Evolutionary conservation across 2,113 vertebrate species (phyloP), one percentile per base, ranked within the genome.

Genomic region (Blennius ocellaris): DNA sequence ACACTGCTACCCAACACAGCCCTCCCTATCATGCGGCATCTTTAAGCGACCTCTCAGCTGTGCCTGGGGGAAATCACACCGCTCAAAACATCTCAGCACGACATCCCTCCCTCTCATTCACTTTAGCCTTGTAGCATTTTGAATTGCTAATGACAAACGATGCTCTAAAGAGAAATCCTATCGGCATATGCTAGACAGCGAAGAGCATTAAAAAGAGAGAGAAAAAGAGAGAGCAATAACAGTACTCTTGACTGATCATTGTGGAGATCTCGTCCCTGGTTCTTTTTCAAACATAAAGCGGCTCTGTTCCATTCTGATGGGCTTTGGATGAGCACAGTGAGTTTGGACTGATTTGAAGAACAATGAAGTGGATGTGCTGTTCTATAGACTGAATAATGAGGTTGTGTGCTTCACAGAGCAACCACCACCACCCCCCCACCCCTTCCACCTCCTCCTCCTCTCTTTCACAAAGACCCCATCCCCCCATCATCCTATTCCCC

Each of bases 371-470:
- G 90, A 90, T 92, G 89, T 89, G 90, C 82, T 90, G 90, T 92
- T 92, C 90, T 92, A 92, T 93, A 92, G 92, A 92, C 87, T 92
- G 90, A 93, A 93, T 92, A 92, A 93, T 93, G 91, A 92, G 91
- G 91, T 92, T 93, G 90, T 91, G 90, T 91, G 91, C 88, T 91
- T 90, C 90, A 93, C 76, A 93, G 89, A 93, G 81, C 87, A 87
- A 50, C 69, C 77, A 70, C 8, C 64, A 53, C 58, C 68, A 44
- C 47, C 48, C 7, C 3, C 17, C 37, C 70, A 59, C 77, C 50
- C 56, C 55, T 63, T 40, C 62, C 55, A 40, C 43, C 9, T 44
- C 9, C 49, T 11, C 52, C 10, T 63, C 8, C 78, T 36, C 39
- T 36, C 58, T 56, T 70, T 67, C 64, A 88, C 87, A 92, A 89